A percentile compares a stretch with the other conserved stretches of the same genome.
These are phyloP conservation scores for Nylanderia fulva DNA, from an alignment of 1,140 invertebrate species.

Conservation along the genomic window DNA sequence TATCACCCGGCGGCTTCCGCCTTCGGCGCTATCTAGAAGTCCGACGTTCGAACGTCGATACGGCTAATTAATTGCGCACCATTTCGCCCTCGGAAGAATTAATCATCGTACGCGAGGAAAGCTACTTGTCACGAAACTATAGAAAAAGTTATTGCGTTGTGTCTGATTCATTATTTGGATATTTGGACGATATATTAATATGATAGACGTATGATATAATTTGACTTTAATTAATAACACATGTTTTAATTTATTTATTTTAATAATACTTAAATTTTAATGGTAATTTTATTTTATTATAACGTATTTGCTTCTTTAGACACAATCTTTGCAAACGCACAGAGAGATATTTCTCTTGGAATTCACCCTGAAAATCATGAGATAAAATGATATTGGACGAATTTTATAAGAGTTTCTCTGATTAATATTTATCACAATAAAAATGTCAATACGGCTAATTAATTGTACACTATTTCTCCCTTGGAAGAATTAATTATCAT, in stretches of 20 bases:
- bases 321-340: background rate
- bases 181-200: background rate
- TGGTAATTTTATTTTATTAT: background rate
- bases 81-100: conserved; percentile 13
- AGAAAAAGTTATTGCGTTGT: background rate
- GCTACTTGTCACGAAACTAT: background rate
- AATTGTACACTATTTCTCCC: conserved; percentile 18
- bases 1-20: conserved; percentile 47
- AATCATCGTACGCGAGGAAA: background rate
- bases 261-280: background rate
- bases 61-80: conserved; percentile 46
- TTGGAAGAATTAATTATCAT: conserved; percentile 12
- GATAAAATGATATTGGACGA: no score
- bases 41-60: conserved; percentile 30
- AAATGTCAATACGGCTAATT: conserved; percentile 56
- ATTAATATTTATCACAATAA: no score
- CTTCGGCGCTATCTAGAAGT: background rate
- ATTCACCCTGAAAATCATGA: no score
- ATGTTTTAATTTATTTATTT: conserved; percentile 3
- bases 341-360: no score
- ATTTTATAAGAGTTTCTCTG: no score
- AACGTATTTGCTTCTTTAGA: background rate
- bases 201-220: background rate
- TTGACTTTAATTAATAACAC: background rate
- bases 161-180: background rate